These are phyloP conservation scores for Turnix velox DNA, from an alignment of 2,113 vertebrate genomes.

Conservation along the genomic window DNA sequence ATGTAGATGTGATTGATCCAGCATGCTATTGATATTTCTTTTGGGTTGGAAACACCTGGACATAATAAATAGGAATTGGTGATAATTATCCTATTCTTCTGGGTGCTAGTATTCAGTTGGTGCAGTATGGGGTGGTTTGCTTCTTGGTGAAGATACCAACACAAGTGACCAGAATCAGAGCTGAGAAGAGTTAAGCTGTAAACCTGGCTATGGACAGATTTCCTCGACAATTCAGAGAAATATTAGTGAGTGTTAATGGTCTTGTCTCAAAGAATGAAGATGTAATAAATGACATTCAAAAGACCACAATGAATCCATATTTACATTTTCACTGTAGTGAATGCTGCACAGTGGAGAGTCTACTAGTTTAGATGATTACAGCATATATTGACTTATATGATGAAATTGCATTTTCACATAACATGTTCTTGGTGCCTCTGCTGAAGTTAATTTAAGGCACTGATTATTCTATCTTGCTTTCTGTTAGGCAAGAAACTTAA, in stretches of 20 bases:
- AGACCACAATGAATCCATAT: neutral
- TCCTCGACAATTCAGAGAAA: neutral
- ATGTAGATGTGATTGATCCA: neutral
- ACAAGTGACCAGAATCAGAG: neutral
- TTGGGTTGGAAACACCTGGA: neutral
- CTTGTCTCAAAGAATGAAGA: neutral
- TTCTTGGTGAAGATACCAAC: neutral
- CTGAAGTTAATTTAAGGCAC: neutral
- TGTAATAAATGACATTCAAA: neutral
- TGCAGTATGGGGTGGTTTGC: neutral
- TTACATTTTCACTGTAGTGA: neutral
- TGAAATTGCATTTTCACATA: neutral
- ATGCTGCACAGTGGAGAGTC: neutral
- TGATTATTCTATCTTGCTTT: neutral
- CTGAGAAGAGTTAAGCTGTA: neutral
- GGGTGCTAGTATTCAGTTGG: neutral
- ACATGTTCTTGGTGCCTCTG: neutral
- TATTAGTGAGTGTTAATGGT: neutral
- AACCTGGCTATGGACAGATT: neutral
- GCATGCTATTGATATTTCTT: neutral
- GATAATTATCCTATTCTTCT: neutral
- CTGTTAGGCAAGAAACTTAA: neutral
- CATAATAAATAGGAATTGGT: neutral
- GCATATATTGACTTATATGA: neutral
- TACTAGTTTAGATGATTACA: neutral